These are phyloP conservation scores for Pediacus dermestoides DNA, from an alignment of 2,888 invertebrate genomes.

Conservation along the genomic window DNA sequence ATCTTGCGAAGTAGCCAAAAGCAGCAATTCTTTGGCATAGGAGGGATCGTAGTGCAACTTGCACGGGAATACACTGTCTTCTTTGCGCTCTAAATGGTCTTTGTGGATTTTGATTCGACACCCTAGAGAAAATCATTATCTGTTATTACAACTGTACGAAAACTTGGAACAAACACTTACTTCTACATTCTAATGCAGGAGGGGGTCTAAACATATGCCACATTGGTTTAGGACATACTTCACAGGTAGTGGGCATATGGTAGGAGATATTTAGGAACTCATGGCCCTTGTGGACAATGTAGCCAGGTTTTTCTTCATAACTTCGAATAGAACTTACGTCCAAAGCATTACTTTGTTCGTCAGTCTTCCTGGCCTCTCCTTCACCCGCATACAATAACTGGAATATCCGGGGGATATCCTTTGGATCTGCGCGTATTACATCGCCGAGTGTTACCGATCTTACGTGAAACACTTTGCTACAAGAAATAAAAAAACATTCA, in stretches of 20 bases:
- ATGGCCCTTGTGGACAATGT: conserved; percentile 76
- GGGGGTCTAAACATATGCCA: conserved; percentile 99
- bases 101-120: conserved; percentile 97
- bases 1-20: conserved; percentile 79
- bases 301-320: conserved; percentile 49
- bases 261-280: conserved; percentile 94
- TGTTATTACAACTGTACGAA: no score
- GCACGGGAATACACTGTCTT: conserved; percentile 88
- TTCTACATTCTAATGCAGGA: conserved; percentile 93
- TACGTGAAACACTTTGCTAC: conserved; percentile 97
- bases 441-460: conserved; percentile 98
- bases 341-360: conserved; percentile 53
- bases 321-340: conserved; percentile 55
- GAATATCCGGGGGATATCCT: conserved; percentile 99
- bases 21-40: conserved; percentile 87
- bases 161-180: conserved; percentile 57
- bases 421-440: conserved; percentile 97
- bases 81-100: conserved; percentile 85
- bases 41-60: conserved; percentile 94
- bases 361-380: conserved; percentile 83
- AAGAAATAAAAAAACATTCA: no score
- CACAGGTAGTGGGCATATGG: conserved; percentile 98
- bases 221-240: conserved; percentile 93
- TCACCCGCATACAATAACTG: conserved; percentile 95
- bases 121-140: conserved; percentile 54